phyloP scores from a whole-genome alignment of 2,113 vertebrate genomes.

The Hyperopisus bebe region DNA sequence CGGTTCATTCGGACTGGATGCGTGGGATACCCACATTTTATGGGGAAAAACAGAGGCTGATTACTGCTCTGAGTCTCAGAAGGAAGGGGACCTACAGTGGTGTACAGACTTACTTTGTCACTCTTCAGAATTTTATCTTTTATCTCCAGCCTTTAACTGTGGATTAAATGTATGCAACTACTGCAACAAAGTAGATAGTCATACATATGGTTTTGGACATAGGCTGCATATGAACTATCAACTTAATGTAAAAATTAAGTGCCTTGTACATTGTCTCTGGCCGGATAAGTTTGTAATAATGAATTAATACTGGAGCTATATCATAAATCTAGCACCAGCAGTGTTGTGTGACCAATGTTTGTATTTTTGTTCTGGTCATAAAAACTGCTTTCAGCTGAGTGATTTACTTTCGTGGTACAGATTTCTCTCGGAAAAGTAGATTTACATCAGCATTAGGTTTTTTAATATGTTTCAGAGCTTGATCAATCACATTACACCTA shows the following conservation, averaged over 20 bases:
- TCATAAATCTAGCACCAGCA: neutral
- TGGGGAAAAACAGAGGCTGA: neutral
- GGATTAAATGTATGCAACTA: neutral
- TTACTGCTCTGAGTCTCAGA: neutral
- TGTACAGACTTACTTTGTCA: neutral
- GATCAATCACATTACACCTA: neutral
- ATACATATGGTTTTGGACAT: neutral
- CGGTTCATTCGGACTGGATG: neutral
- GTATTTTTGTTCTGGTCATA: neutral
- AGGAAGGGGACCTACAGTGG: neutral
- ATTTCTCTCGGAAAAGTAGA: neutral
- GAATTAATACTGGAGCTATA: neutral
- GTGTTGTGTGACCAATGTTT: neutral
- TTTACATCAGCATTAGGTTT: neutral
- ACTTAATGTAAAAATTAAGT: neutral
- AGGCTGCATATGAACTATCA: neutral
- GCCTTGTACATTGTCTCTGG: neutral
- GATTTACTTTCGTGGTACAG: neutral
- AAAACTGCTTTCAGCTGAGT: neutral
- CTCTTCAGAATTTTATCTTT: neutral
- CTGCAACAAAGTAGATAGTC: neutral
- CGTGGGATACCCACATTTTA: neutral
- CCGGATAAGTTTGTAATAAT: neutral
- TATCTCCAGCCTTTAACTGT: neutral
- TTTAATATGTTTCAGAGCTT: neutral